Conservation (phyloP, 2,113 vertebrate species). For the Microcebus lehilahytsara region DNA sequence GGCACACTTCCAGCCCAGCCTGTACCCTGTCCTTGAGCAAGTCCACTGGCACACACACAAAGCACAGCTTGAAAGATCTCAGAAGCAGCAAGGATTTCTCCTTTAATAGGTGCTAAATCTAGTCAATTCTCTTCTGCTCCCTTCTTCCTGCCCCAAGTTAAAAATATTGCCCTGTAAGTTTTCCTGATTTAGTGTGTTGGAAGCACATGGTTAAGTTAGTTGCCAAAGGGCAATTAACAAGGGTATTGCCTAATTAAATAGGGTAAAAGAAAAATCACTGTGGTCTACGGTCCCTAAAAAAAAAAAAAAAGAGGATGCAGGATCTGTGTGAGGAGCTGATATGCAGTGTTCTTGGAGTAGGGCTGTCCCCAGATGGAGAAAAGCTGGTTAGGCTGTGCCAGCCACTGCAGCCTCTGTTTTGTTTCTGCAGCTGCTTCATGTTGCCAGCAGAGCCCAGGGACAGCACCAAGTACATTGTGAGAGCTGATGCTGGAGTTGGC, state of each 20-base stretch:
- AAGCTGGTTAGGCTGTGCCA: neutral
- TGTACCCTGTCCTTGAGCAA: slow-evolving; percentile 35
- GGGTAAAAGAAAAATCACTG: slow-evolving; percentile 35
- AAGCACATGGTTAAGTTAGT: slow-evolving; percentile 73
- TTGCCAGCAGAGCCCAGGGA: slow-evolving; percentile 10
- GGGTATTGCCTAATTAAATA: slow-evolving; percentile 57
- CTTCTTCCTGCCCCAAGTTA: slow-evolving; percentile 49
- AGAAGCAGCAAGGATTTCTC: slow-evolving; percentile 41
- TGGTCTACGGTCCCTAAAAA: neutral
- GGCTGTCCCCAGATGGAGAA: neutral
- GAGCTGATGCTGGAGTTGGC: slow-evolving; percentile 3
- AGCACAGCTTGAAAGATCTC: slow-evolving; percentile 36
- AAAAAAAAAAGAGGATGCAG: neutral
- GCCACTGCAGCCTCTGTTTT: neutral
- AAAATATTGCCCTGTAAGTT: slow-evolving; percentile 67
- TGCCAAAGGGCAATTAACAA: slow-evolving; percentile 65
- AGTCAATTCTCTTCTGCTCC: slow-evolving; percentile 36
- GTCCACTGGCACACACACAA: slow-evolving; percentile 42
- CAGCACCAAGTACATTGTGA: neutral
- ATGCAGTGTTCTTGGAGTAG: neutral
- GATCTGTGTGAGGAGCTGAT: slow-evolving; percentile 3
- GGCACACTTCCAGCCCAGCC: neutral
- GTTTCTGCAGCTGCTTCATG: neutral
- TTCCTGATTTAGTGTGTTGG: slow-evolving; percentile 70
- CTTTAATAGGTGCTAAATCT: slow-evolving; percentile 61